A percentile compares a stretch with the other conserved stretches of the same genome.
Evolutionary conservation across 2,797 vertebrate genomes (phyloP).

Genomic region (Lagorchestes hirsutus): DNA sequence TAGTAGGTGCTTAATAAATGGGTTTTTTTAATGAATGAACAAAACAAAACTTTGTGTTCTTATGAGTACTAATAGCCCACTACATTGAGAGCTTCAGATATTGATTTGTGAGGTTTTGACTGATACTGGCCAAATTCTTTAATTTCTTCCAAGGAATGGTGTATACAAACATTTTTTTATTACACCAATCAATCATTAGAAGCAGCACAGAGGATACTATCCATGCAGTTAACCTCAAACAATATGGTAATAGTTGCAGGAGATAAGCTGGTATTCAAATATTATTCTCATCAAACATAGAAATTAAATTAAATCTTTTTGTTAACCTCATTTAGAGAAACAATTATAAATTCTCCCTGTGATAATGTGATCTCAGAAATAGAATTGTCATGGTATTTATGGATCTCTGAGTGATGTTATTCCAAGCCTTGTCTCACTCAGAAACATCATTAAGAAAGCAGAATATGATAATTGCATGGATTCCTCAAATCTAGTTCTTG

Average conservation of each 20-base stretch:
- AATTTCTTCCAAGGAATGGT: constrained; percentile 66
- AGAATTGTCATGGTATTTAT: constrained; percentile 69
- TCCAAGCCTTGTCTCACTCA: constrained; percentile 58
- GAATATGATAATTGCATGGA: constrained; percentile 65
- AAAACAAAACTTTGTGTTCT: neutral
- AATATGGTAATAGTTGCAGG: constrained; percentile 58
- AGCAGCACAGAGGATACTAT: constrained; percentile 64
- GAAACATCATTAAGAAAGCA: constrained; percentile 65
- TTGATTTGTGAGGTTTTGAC: constrained; percentile 53
- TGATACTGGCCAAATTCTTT: constrained; percentile 61
- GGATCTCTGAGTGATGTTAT: constrained; percentile 68
- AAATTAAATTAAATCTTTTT: constrained; percentile 77
- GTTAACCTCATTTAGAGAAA: constrained; percentile 73
- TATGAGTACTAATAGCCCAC: neutral
- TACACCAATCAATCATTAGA: constrained; percentile 76
- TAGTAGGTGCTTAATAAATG: neutral
- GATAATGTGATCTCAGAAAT: constrained; percentile 68
- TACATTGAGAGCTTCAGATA: constrained; percentile 21
- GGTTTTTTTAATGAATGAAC: neutral
- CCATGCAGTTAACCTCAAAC: constrained; percentile 70
- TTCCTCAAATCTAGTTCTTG: constrained; percentile 51
- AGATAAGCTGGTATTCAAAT: constrained; percentile 56
- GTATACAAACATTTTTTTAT: constrained; percentile 69
- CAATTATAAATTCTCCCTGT: constrained; percentile 64
- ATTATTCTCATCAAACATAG: constrained; percentile 66